These are phyloP conservation scores for Falco berigora DNA, from an alignment of 2,797 vertebrate genomes.

Conservation along the genomic window DNA sequence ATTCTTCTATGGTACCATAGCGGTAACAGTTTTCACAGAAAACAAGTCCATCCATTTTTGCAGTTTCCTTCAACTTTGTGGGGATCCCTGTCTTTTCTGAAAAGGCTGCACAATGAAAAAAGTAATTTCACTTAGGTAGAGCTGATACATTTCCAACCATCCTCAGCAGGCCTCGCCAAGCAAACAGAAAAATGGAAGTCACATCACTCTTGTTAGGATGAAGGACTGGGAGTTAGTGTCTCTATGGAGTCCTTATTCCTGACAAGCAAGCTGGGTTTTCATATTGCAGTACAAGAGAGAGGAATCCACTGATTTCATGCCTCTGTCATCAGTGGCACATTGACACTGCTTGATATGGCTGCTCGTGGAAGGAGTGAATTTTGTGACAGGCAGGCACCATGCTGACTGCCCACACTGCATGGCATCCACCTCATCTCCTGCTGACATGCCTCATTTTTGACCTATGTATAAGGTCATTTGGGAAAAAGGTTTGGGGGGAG, in stretches of 20 bases:
- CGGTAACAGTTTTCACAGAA: conserved; percentile 81
- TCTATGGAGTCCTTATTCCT: background rate
- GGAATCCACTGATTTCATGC: background rate
- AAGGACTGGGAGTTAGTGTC: background rate
- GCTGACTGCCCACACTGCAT: background rate
- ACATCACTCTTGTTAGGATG: background rate
- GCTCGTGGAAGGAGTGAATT: background rate
- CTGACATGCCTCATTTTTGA: background rate
- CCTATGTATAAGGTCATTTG: background rate
- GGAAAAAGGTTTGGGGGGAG: background rate
- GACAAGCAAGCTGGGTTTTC: background rate
- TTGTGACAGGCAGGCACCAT: background rate
- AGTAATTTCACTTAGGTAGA: background rate
- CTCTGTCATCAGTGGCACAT: background rate
- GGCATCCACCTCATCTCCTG: background rate
- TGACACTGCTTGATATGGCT: background rate
- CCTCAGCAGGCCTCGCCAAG: background rate
- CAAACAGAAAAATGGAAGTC: background rate
- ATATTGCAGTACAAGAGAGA: background rate
- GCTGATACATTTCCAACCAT: background rate
- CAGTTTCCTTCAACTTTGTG: conserved; percentile 72
- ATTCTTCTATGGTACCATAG: conserved; percentile 76
- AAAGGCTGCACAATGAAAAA: conserved; percentile 70
- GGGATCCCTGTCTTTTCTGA: conserved; percentile 73
- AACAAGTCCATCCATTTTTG: conserved; percentile 74